A percentile compares a stretch with the other conserved stretches of the same genome.
Conservation (phyloP, 2,888 invertebrate species). For the Ectemnius continuus region DNA sequence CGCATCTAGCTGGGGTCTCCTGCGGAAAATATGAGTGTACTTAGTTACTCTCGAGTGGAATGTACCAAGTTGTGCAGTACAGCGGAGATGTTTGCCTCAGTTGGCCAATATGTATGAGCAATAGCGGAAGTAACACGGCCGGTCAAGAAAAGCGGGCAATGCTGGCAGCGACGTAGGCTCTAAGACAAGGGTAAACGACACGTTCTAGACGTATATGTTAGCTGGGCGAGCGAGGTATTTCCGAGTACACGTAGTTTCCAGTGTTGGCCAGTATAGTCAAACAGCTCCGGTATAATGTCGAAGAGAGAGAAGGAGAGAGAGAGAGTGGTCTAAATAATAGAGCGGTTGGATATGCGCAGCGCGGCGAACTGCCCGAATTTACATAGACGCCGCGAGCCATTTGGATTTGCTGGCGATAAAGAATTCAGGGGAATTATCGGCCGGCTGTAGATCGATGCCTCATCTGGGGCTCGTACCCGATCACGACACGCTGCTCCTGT, state of each 20-base stretch:
- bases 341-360: constrained; percentile 34
- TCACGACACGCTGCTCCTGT: not conserved
- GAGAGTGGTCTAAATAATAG: constrained; percentile 51
- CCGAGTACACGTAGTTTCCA: constrained; percentile 10
- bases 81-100: too few species aligned
- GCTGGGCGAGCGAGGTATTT: not conserved
- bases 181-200: constrained; percentile 44
- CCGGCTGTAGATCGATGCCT: too few species aligned
- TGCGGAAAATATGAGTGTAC: too few species aligned
- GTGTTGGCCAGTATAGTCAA: constrained; percentile 30
- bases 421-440: constrained; percentile 35
- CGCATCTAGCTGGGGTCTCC: not conserved
- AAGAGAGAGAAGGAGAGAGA: constrained; percentile 32
- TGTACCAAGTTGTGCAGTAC: not conserved
- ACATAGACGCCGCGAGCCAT: constrained; percentile 20
- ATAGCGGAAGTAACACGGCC: not conserved
- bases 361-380: constrained; percentile 29
- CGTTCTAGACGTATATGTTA: constrained; percentile 18
- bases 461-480: too few species aligned
- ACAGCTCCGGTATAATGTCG: constrained; percentile 38
- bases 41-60: constrained; percentile 24
- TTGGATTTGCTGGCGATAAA: constrained; percentile 43
- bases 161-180: not conserved
- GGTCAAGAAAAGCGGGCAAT: constrained; percentile 20
- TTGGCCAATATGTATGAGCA: not conserved